phyloP scores from a whole-genome alignment of 1,140 invertebrate species.

The Subanguina moxae region DNA sequence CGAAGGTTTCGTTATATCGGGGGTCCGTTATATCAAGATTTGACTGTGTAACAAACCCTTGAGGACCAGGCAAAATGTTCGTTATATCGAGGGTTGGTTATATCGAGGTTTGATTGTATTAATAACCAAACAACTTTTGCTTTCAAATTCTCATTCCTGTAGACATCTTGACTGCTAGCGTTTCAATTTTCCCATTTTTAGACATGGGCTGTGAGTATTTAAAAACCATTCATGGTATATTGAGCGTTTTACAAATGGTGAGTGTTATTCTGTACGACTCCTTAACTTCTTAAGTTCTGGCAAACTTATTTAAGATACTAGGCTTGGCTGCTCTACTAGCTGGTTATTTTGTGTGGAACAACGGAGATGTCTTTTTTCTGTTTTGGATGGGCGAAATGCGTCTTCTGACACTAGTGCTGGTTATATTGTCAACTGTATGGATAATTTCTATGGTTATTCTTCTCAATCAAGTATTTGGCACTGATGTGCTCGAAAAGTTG shows the following conservation, averaged over 20 bases:
- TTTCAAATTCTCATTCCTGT: no score
- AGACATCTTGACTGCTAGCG: no score
- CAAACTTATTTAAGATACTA: not conserved
- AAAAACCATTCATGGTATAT: slow-evolving; percentile 26
- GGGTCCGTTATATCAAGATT: no score
- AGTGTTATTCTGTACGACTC: no score
- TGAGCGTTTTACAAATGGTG: slow-evolving; percentile 24
- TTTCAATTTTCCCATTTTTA: no score
- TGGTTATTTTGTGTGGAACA: slow-evolving; percentile 26
- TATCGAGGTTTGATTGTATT: no score
- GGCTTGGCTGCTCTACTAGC: slow-evolving; percentile 16
- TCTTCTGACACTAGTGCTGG: slow-evolving; percentile 15
- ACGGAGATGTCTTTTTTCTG: slow-evolving; percentile 19
- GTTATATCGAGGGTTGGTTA: no score
- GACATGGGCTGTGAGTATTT: slow-evolving; percentile 20
- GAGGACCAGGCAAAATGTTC: no score
- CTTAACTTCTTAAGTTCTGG: no score
- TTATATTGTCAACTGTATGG: slow-evolving; percentile 12
- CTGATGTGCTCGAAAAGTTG: slow-evolving; percentile 24
- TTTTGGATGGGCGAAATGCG: slow-evolving; percentile 18
- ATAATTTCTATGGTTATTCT: slow-evolving; percentile 8
- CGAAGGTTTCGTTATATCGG: no score
- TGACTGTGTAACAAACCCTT: no score
- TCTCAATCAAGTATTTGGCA: slow-evolving; percentile 20
- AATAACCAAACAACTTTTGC: no score